These are phyloP conservation scores for Phalacrocorax aristotelis DNA, from an alignment of 2,113 vertebrate species.

Conservation along the genomic window DNA sequence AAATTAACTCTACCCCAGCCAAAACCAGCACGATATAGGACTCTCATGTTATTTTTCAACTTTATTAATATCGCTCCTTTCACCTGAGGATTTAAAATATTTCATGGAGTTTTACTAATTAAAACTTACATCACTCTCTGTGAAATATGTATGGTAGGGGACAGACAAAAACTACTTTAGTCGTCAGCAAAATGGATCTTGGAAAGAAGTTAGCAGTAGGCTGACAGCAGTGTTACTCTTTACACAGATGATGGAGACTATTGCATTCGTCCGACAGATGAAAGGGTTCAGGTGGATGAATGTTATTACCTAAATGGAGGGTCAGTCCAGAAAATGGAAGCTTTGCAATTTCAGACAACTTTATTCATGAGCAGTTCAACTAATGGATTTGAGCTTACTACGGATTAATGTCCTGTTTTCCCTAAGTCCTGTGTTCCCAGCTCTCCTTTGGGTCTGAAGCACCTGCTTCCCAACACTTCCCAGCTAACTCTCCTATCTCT, in stretches of 20 bases:
- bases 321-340: neutral
- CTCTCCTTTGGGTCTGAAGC: neutral
- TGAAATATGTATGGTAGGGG: neutral
- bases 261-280: neutral
- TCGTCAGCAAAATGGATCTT: neutral
- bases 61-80: neutral
- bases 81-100: neutral
- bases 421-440: neutral
- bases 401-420: neutral
- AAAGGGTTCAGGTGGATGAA: neutral
- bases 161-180: neutral
- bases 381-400: neutral
- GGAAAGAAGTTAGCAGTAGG: neutral
- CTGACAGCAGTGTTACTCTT: neutral
- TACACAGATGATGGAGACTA: neutral
- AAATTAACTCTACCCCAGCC: no score
- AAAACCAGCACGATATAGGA: neutral
- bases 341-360: neutral
- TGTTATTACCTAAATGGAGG: neutral
- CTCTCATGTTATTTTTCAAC: neutral
- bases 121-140: neutral
- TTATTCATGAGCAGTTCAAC: neutral
- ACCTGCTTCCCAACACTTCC: neutral
- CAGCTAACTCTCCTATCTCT: neutral
- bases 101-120: slow-evolving; percentile 1